Evolutionary conservation across 2,113 vertebrate species (phyloP), one percentile per base, ranked within the genome.

Genomic region (Plecturocebus donacophilus): DNA sequence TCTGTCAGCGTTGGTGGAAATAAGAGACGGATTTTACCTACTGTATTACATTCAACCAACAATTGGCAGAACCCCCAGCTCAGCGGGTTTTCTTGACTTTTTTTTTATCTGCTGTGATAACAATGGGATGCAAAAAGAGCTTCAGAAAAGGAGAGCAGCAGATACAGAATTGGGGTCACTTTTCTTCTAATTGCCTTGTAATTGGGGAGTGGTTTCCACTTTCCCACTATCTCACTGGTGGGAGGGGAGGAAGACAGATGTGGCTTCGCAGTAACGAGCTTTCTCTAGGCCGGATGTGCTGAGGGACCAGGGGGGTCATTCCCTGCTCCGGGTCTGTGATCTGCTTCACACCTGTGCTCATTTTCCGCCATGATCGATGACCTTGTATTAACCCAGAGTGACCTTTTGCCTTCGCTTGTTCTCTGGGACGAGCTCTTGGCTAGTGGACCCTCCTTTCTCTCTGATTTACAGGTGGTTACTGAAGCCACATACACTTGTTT

Each of bases 401-500:
- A 98, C 97, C 98, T 97, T 97, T 97, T 71, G 1, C 98, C 97
- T 96, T 49, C 8, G 77, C 79, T 94, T 96, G 80, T 80, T 92
- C 97, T 91, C 96, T 10, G 40, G 87, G 96, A 91, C 75, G 30
- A 38, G 77, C 83, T 86, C 95, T 97, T 91, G 92, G 96, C 92
- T 52, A 47, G 91, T 25, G 83, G 93, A 35, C 86, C 81, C 86
- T 84, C 97, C 94, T 96, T 98, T 98, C 98, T 45, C 97, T 92
- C 92, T 97, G 96, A 98, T 98, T 98, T 98, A 99, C 99, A 99
- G 99, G 99, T 99, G 99, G 99, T 99, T 98, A 10, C 98, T 94
- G 97, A 81, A 97, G 98, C 98, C 80, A 6, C 79, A 70, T 98
- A 98, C 99, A 99, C 99, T 99, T 99, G 99, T 99, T 99, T 99